Evolutionary conservation across 2,797 vertebrate species (phyloP).

Genomic region (Prunella strophiata): DNA sequence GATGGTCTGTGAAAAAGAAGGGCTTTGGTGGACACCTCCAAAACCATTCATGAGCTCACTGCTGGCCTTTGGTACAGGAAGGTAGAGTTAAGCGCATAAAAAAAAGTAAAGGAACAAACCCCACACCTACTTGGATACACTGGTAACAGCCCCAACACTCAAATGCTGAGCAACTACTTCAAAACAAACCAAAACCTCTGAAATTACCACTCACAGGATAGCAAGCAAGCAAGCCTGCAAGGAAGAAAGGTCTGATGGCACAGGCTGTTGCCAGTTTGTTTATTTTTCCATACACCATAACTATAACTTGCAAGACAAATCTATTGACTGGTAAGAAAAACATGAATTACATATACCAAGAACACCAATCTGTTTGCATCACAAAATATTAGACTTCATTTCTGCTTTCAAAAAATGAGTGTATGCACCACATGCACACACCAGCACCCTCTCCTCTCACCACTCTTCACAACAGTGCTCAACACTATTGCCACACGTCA

Average conservation of each 20-base stretch:
- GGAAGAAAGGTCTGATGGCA: background rate
- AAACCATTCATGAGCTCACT: background rate
- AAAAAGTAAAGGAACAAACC: background rate
- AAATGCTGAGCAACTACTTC: background rate
- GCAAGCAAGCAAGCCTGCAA: background rate
- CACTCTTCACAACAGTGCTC: background rate
- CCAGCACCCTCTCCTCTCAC: background rate
- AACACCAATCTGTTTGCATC: background rate
- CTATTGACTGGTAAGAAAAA: background rate
- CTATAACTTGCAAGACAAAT: background rate
- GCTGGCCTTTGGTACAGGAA: background rate
- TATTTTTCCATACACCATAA: background rate
- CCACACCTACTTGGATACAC: background rate
- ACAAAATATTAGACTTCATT: background rate
- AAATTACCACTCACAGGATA: background rate
- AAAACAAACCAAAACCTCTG: background rate
- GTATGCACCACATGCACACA: fast-evolving
- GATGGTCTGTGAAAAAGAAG: background rate
- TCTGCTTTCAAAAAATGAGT: background rate
- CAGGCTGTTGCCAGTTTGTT: background rate
- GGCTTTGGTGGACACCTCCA: background rate
- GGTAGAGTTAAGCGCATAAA: background rate
- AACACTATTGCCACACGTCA: fast-evolving
- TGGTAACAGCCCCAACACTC: background rate
- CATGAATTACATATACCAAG: background rate